Base-by-base conservation (phyloP, 1,140 invertebrate genomes). In the Zaprionus kolodkinae region DNA sequence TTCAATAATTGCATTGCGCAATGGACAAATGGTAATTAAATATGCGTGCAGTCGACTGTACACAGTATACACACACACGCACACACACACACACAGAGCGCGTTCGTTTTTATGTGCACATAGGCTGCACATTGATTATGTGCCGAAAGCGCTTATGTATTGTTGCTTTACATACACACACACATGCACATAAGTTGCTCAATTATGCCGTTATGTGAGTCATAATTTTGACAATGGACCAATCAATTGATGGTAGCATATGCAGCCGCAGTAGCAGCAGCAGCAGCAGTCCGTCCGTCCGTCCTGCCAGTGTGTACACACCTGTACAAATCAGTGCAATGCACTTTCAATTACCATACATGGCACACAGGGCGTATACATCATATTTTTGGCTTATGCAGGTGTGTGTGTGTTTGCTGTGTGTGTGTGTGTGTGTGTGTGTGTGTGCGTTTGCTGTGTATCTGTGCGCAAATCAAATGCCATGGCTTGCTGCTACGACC, bases 1-100 rank as follows among this genome's bases (percentile, higher is more conserved):
- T 72, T 64, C 50, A 88, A 87, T 80, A 78, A 87, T 72, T 89
- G 66, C 76, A 79, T 66, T 74, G 72, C 65, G 36, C 25, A 52
- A 66, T 63, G 59, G 30, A 69, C 64, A 64, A 52, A 36, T 56
- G 64, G 60, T 68, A 72, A 83, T 88, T 83, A 88, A 87, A 80
- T 83, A 78, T 74, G 59, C 48, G 52, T 69, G 75, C 62, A 64
- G 43, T 57, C 52, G 55, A 78, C 71, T 80, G 75, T 76, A 75
- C 79, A 68, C 56, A 40, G 50, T 13, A 36, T 50, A 61, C 33
- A 69, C 50, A 25, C 25, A 36, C 59, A 21, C 10, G 10, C 45
- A 25, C 25, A 61, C 59, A 7, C 35, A 50, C 25, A 48, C 52
- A 45, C 43, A 52, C 61, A 66, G n/a, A n/a, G 30, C 52, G 61